A percentile compares a stretch with the other conserved stretches of the same genome.
These are phyloP conservation scores for Eupithecia tripunctaria DNA, from an alignment of 2,888 invertebrate species.

Conservation along the genomic window DNA sequence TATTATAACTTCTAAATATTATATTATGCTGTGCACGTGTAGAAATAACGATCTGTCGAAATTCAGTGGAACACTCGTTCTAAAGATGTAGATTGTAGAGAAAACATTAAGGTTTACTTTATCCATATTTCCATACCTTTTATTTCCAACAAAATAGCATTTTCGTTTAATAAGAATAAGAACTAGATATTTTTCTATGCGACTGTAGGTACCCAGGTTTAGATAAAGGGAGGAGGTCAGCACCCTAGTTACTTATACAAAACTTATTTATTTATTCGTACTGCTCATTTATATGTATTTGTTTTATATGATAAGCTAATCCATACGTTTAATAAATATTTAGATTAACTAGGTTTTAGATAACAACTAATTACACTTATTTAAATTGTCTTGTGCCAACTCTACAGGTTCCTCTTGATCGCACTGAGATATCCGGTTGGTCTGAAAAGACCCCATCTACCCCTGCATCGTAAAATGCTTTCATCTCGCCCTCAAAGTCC, in stretches of 20 bases:
- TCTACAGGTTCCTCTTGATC: conserved; percentile 53
- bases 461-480: conserved; percentile 66
- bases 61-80: too few relatives aligned
- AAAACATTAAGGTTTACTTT: background rate
- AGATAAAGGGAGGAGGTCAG: background rate
- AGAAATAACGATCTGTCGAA: too few relatives aligned
- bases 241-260: background rate
- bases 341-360: conserved; percentile 1
- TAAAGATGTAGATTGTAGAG: background rate
- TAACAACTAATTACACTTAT: conserved; percentile 3
- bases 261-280: background rate
- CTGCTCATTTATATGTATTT: conserved; percentile 4
- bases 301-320: conserved; percentile 1
- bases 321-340: background rate
- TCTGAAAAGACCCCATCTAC: conserved; percentile 76
- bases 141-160: background rate
- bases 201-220: background rate
- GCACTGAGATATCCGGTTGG: conserved; percentile 70
- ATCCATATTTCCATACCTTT: background rate
- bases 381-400: conserved; percentile 18
- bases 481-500: conserved; percentile 65
- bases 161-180: background rate
- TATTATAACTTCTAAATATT: too few relatives aligned
- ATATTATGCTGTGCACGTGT: too few relatives aligned
- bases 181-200: background rate